These are phyloP conservation scores for Melopsittacus undulatus DNA, from an alignment of 2,797 vertebrate species.

Conservation along the genomic window DNA sequence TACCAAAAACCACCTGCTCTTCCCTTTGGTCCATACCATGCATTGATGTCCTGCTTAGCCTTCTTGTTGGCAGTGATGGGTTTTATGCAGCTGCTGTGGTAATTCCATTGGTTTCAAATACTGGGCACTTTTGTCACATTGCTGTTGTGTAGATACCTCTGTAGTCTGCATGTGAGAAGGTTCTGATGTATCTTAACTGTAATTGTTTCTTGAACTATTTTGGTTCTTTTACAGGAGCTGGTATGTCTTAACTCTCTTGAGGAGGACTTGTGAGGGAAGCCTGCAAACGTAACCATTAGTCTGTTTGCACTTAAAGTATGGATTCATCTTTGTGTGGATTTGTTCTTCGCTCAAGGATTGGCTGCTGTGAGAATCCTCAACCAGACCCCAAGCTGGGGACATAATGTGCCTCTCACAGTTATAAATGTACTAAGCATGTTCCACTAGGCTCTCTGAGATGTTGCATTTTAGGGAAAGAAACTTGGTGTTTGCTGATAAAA, in stretches of 20 bases:
- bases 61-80: neutral
- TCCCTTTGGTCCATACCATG: rapidly evolving
- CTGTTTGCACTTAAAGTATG: neutral
- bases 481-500: neutral
- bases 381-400: neutral
- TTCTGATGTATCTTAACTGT: neutral
- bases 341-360: neutral
- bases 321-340: neutral
- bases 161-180: neutral
- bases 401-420: rapidly evolving
- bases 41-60: rapidly evolving
- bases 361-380: neutral
- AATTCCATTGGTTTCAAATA: neutral
- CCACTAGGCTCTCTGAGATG: neutral
- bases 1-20: neutral
- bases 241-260: neutral
- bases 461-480: neutral
- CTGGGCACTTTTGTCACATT: neutral
- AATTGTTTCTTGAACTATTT: neutral
- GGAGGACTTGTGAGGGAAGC: neutral
- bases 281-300: neutral
- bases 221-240: neutral
- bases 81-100: neutral
- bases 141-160: neutral
- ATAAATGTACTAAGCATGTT: neutral